These are phyloP conservation scores for Psophia crepitans DNA, from an alignment of 2,113 vertebrate genomes.

Conservation along the genomic window DNA sequence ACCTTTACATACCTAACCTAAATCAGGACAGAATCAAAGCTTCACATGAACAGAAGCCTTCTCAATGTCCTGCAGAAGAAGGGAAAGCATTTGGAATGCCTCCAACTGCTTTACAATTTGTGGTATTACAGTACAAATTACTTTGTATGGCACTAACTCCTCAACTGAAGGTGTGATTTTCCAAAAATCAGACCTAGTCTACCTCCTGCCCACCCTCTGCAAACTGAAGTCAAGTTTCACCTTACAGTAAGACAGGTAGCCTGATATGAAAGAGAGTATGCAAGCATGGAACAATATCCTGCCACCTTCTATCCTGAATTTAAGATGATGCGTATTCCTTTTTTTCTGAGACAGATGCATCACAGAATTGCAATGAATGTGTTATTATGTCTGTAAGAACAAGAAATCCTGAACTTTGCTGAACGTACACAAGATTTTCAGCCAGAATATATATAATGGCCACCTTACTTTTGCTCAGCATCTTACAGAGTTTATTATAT, in stretches of 20 bases:
- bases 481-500: background rate
- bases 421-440: background rate
- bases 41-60: background rate
- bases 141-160: background rate
- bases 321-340: background rate
- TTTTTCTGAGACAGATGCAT: background rate
- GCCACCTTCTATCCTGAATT: background rate
- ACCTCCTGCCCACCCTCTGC: background rate
- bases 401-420: background rate
- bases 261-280: background rate
- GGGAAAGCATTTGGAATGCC: background rate
- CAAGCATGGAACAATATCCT: background rate
- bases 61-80: background rate
- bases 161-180: background rate
- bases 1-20: background rate
- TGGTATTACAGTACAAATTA: background rate
- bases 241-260: background rate
- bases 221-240: too few relatives aligned
- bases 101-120: background rate
- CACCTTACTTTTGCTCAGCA: background rate
- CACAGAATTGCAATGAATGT: background rate
- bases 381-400: background rate
- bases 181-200: background rate
- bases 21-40: background rate
- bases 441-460: background rate